phyloP scores from a whole-genome alignment of 2,113 vertebrate genomes.

The Atlantisia rogersi region DNA sequence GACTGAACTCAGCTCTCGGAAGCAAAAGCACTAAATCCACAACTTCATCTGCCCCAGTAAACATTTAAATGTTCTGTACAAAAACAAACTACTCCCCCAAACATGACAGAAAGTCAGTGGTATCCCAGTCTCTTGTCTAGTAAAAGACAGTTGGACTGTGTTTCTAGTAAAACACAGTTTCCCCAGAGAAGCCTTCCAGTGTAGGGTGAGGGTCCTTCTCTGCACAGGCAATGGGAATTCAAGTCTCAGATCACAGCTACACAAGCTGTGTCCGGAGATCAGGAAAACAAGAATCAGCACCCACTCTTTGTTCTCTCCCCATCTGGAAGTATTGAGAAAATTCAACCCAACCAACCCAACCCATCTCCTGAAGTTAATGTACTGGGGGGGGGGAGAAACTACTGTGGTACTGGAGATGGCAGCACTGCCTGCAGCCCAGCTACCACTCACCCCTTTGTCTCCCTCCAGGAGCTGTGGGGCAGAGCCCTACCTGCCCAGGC shows the following conservation, averaged over 20 bases:
- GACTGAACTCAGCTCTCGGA: not conserved
- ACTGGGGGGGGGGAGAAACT: fast-evolving
- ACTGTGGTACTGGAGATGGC: not conserved
- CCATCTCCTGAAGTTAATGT: not conserved
- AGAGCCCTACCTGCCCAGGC: not conserved
- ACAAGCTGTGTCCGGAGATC: not conserved
- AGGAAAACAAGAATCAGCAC: not conserved
- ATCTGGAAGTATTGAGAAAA: not conserved
- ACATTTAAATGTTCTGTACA: not conserved
- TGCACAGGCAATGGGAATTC: not conserved
- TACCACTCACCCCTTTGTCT: no score
- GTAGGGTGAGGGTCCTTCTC: not conserved
- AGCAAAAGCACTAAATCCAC: not conserved
- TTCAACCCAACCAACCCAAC: not conserved
- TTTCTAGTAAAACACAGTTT: not conserved
- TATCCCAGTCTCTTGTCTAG: not conserved
- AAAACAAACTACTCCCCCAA: not conserved
- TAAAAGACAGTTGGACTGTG: not conserved
- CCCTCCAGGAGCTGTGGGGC: not conserved
- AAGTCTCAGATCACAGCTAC: not conserved
- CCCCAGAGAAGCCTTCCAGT: not conserved
- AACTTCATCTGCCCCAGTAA: not conserved
- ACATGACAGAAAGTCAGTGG: not conserved
- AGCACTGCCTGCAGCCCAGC: not conserved
- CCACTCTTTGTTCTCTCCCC: not conserved